A percentile compares a stretch with the other conserved stretches of the same genome.
Evolutionary conservation across 2,113 vertebrate genomes (phyloP).

Genomic region (Anoura caudifer): DNA sequence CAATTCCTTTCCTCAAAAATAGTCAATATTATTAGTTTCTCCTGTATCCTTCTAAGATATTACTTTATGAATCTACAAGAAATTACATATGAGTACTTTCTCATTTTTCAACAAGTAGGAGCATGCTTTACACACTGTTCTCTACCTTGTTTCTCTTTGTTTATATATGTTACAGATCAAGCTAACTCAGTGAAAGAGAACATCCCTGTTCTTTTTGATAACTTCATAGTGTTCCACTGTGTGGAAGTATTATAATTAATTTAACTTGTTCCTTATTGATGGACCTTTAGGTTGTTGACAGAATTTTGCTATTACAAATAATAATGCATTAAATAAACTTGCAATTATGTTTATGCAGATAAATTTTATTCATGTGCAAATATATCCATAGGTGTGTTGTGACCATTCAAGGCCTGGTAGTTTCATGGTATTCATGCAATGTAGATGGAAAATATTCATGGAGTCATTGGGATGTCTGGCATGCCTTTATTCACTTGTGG

Average conservation of each 20-base stretch:
- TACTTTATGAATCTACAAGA: neutral
- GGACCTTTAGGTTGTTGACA: neutral
- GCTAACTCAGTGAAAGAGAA: neutral
- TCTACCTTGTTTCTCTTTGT: neutral
- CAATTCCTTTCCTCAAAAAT: neutral
- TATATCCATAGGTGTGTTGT: neutral
- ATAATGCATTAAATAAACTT: neutral
- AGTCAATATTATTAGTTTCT: neutral
- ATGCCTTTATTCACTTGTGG: no score
- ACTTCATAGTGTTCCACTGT: neutral
- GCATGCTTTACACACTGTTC: neutral
- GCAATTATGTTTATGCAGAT: neutral
- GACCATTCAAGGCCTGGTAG: no score
- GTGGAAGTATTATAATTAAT: neutral
- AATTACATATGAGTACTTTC: neutral
- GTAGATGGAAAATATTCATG: no score
- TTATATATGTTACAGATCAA: neutral
- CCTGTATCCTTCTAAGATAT: neutral
- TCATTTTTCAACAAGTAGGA: neutral
- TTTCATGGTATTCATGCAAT: no score
- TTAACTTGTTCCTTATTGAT: neutral
- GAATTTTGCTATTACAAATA: constrained; percentile 19
- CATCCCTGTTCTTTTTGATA: neutral
- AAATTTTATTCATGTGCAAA: neutral
- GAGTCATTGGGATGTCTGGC: no score